Conservation (phyloP, 2,888 invertebrate species). For the Acrocera orbiculus region DNA sequence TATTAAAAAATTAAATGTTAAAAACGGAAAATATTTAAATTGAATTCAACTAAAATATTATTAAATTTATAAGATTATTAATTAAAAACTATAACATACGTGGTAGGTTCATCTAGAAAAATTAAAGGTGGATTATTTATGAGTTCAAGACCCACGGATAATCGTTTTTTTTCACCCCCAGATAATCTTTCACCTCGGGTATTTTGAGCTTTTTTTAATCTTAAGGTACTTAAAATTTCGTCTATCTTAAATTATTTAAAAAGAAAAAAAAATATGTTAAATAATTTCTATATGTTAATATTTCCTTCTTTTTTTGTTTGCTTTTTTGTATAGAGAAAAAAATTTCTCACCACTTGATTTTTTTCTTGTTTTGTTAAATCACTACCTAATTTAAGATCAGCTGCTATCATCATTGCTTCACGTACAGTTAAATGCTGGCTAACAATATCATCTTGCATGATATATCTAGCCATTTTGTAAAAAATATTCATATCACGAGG, state of each 20-base stretch:
- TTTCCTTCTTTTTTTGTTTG: no score
- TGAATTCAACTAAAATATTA: neutral
- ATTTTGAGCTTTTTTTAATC: conserved; percentile 52
- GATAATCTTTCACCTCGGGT: conserved; percentile 61
- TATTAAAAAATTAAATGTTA: conserved; percentile 2
- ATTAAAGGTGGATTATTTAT: conserved; percentile 86
- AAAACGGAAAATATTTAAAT: conserved; percentile 3
- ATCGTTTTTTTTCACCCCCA: conserved; percentile 80
- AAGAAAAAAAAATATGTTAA: neutral
- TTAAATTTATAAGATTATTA: no score
- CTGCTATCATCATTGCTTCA: conserved; percentile 78
- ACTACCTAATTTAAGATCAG: conserved; percentile 69
- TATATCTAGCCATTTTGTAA: conserved; percentile 79
- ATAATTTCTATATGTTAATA: no score
- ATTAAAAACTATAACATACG: conserved; percentile 54
- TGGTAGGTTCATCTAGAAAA: conserved; percentile 92
- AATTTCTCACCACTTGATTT: conserved; percentile 40
- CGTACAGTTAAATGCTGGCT: conserved; percentile 74
- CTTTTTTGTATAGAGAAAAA: no score
- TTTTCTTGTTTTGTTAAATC: conserved; percentile 45
- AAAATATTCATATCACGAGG: conserved; percentile 60
- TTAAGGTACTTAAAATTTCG: conserved; percentile 67
- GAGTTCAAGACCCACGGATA: conserved; percentile 85
- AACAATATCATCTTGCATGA: conserved; percentile 83
- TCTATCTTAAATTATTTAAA: conserved; percentile 44